Conservation (phyloP, 2,797 vertebrate species). For the Sebastes alutus region DNA sequence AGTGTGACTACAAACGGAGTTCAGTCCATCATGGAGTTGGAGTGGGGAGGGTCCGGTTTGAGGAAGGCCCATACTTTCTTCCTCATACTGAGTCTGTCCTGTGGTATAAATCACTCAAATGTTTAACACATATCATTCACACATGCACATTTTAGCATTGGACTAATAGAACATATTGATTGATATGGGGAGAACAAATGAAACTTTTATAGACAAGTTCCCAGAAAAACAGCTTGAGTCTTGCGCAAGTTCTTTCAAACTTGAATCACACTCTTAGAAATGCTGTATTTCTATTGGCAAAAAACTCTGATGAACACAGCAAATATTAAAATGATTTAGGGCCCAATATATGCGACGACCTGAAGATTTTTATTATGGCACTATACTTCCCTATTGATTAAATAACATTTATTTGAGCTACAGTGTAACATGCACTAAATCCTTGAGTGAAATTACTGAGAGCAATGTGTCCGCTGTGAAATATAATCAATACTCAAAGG, state of each 20-base stretch:
- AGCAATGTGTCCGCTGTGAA: constrained; percentile 61
- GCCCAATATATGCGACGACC: constrained; percentile 44
- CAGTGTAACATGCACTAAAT: constrained; percentile 73
- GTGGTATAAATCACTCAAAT: neutral
- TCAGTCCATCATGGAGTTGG: too few relatives aligned
- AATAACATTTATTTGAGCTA: constrained; percentile 79
- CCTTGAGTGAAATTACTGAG: constrained; percentile 71
- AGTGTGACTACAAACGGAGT: neutral
- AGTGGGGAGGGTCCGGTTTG: neutral
- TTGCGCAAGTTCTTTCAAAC: neutral
- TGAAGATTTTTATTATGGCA: constrained; percentile 66
- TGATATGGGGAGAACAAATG: neutral
- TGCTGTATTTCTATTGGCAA: constrained; percentile 16
- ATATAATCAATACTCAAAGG: constrained; percentile 66
- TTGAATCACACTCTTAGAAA: constrained; percentile 18
- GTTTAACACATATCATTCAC: neutral
- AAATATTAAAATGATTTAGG: constrained; percentile 68
- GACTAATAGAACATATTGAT: neutral
- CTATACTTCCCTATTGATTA: constrained; percentile 78
- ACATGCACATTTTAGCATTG: neutral
- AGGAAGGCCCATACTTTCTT: neutral
- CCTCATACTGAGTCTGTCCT: neutral
- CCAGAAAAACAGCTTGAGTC: neutral
- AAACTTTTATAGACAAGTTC: neutral
- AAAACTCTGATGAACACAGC: constrained; percentile 64